Percentiles rank a stretch among this genome's conserved stretches.
phyloP scores from a whole-genome alignment of 2,113 vertebrate genomes.

The Mixornis gularis region DNA sequence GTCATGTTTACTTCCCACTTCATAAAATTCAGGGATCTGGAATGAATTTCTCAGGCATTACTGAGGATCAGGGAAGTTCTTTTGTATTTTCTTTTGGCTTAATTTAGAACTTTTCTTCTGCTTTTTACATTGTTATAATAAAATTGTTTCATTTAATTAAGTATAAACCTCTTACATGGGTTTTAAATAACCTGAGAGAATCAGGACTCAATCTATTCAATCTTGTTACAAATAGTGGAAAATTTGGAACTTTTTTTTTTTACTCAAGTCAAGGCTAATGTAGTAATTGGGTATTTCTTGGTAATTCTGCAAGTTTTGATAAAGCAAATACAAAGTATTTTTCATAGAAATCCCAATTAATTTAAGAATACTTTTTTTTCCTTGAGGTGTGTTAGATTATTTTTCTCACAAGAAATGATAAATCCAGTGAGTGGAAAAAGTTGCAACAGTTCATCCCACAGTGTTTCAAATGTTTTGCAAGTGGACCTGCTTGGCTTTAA shows the following conservation, averaged over 20 bases:
- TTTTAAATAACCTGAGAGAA: neutral
- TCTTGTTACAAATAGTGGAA: neutral
- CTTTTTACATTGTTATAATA: neutral
- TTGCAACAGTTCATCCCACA: neutral
- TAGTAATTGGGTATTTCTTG: neutral
- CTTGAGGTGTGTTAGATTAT: neutral
- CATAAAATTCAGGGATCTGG: neutral
- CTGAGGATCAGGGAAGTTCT: neutral
- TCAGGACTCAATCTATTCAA: neutral
- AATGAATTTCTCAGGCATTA: neutral
- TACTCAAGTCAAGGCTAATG: neutral
- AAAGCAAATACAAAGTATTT: neutral
- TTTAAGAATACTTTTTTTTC: neutral
- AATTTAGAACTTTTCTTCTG: neutral
- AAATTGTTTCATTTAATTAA: neutral
- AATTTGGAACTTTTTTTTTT: neutral
- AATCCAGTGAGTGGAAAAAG: neutral
- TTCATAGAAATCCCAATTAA: neutral
- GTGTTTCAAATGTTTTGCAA: neutral
- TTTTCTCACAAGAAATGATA: neutral
- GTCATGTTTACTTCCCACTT: neutral
- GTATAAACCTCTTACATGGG: neutral
- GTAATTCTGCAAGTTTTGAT: neutral
- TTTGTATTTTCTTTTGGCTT: neutral
- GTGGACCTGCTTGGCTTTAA: neutral